phyloP scores from a whole-genome alignment of 2,797 vertebrate species.

The Esox masquinongy region DNA sequence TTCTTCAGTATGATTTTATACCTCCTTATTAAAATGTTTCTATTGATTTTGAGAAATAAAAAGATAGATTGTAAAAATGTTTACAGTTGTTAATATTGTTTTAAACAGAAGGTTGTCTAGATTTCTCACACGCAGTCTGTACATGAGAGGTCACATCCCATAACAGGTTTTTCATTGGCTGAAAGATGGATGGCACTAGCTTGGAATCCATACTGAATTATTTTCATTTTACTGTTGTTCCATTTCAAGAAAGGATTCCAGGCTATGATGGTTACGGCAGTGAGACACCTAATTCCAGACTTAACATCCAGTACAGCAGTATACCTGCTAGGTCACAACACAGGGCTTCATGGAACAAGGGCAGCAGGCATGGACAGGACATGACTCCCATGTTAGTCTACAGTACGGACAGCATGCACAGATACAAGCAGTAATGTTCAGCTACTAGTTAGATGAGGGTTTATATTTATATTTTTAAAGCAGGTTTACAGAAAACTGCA shows the following conservation, averaged over 20 bases:
- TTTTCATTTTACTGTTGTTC: background rate
- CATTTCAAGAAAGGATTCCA: constrained; percentile 5
- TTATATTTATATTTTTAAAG: constrained; percentile 2
- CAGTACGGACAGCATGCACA: constrained; percentile 25
- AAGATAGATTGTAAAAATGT: background rate
- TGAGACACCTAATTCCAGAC: background rate
- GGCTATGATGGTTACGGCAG: background rate
- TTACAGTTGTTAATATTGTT: background rate
- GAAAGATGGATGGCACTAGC: background rate
- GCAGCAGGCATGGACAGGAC: background rate
- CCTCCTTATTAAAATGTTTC: background rate
- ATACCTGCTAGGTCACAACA: background rate
- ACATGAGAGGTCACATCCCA: background rate
- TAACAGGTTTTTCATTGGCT: background rate
- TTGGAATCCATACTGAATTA: background rate
- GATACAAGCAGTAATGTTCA: constrained; percentile 11
- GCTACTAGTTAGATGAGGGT: constrained; percentile 9
- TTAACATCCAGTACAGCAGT: background rate
- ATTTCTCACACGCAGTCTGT: background rate
- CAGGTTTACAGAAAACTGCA: constrained; percentile 37
- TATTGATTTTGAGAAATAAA: background rate
- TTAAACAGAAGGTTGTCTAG: background rate
- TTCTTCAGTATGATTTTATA: constrained; percentile 2
- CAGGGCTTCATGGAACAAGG: background rate
- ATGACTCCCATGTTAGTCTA: constrained; percentile 16